Base-by-base conservation (phyloP, 2,888 invertebrate genomes). In the Heliconius hortense region DNA sequence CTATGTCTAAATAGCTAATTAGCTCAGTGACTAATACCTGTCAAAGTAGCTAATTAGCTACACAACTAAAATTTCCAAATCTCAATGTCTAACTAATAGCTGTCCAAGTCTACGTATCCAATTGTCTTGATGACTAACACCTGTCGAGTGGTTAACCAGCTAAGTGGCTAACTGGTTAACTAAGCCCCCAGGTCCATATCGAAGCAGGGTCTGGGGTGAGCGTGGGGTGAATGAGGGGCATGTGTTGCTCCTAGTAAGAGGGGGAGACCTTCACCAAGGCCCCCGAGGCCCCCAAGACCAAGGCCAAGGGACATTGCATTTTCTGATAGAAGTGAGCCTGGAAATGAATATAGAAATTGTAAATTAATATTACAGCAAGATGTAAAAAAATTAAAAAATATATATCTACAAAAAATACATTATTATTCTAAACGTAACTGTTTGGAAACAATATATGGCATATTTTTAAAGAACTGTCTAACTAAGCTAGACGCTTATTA, bases 151-250 rank as follows among this genome's bases (percentile, higher is more conserved):
- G 48, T 28, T 48, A 67, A 67, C 62, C 28, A 21, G 26, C n/a
- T 53, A 53, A 56, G 48, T 53, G n/a, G 31, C 53, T 53, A 68
- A 68, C 13, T 39, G 8, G n/a, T 18, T 43, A 59, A 59, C 24
- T 77, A 90, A 0, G 90, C 89, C 1, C 92, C 92, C 0, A 93
- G 84, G 83, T 93, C 93, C 93, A 93, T 93, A 77, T 92, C 92
- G 85, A 92, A 92, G 88, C 92, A 92, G 74, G 89, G 87, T 0
- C 90, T 70, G 0, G 90, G 89, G 69, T 92, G 93, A 0, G 89
- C 87, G 87, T 92, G 91, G 0, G 90, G 90, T 0, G 92, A 89
- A 84, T 92, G 93, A 1, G 93, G 92, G 28, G 90, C 92, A 86
- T 93, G 93, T 80, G 91, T 91, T 76, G 89, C 87, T 0, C 87